A percentile compares a stretch with the other conserved stretches of the same genome.
These are phyloP conservation scores for Pocota personata DNA, from an alignment of 2,888 invertebrate species.

Conservation along the genomic window DNA sequence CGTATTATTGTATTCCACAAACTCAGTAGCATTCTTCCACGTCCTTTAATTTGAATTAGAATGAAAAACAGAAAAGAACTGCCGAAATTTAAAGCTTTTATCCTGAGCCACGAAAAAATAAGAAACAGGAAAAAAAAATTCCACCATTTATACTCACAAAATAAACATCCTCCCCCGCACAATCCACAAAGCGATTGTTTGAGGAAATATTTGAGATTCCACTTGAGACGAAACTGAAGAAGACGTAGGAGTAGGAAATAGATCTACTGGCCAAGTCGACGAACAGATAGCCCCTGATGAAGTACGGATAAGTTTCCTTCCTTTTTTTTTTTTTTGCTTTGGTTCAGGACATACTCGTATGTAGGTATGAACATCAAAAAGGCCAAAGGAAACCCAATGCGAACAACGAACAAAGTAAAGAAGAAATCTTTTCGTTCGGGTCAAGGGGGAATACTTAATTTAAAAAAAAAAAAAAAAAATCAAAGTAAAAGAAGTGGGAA, in stretches of 20 bases:
- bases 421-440: background rate
- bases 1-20: too few species aligned
- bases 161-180: constrained; percentile 3
- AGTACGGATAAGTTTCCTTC: constrained; percentile 38
- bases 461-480: background rate
- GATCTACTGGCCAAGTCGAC: constrained; percentile 41
- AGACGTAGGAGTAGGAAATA: background rate
- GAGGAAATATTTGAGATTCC: constrained; percentile 50
- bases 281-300: constrained; percentile 48
- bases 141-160: background rate
- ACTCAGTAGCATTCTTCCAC: background rate
- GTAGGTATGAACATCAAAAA: constrained; percentile 39
- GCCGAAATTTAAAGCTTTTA: background rate
- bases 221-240: constrained; percentile 5
- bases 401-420: background rate
- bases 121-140: background rate
- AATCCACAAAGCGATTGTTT: constrained; percentile 25
- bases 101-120: background rate
- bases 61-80: background rate
- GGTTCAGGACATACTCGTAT: background rate
- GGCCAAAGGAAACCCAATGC: background rate
- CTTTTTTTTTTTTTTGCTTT: constrained; percentile 3
- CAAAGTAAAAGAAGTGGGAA: background rate
- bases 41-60: constrained; percentile 22
- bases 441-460: constrained; percentile 1